These are phyloP conservation scores for Spodoptera exigua DNA, from an alignment of 2,888 invertebrate species.

Conservation along the genomic window DNA sequence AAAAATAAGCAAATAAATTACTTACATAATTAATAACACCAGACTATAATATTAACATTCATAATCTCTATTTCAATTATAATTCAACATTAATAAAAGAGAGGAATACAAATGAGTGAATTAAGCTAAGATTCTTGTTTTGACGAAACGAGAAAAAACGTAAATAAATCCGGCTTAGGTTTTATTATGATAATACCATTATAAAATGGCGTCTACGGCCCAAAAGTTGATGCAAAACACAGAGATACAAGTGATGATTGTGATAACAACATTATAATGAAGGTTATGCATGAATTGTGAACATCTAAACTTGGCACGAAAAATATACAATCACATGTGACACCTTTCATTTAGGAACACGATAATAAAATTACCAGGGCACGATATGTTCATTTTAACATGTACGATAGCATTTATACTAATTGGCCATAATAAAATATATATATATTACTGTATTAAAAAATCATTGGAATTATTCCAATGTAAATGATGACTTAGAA, in stretches of 20 bases:
- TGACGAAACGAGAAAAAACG: slow-evolving; percentile 59
- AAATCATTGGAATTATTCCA: no score
- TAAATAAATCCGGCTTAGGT: slow-evolving; percentile 62
- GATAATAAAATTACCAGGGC: slow-evolving; percentile 36
- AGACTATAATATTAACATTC: slow-evolving; percentile 27
- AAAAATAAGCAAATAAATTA: slow-evolving; percentile 19
- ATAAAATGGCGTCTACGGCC: slow-evolving; percentile 59
- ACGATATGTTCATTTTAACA: slow-evolving; percentile 21
- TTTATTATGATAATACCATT: slow-evolving; percentile 66
- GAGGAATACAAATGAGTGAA: slow-evolving; percentile 50
- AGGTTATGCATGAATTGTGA: slow-evolving; percentile 22
- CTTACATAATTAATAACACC: slow-evolving; percentile 33
- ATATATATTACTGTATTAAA: no score
- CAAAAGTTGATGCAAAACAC: slow-evolving; percentile 56
- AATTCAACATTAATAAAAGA: slow-evolving; percentile 22
- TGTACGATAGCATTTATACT: no score
- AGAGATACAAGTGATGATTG: slow-evolving; percentile 40
- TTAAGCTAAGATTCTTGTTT: slow-evolving; percentile 49
- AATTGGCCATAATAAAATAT: no score
- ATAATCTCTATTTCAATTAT: slow-evolving; percentile 19
- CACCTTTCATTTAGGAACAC: slow-evolving; percentile 21
- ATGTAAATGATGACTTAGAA: no score
- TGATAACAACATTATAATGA: slow-evolving; percentile 37
- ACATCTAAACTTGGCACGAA: slow-evolving; percentile 37
- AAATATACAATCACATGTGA: slow-evolving; percentile 22